Evolutionary conservation across 2,888 invertebrate genomes (phyloP).

Genomic region (Andrena bicolor): DNA sequence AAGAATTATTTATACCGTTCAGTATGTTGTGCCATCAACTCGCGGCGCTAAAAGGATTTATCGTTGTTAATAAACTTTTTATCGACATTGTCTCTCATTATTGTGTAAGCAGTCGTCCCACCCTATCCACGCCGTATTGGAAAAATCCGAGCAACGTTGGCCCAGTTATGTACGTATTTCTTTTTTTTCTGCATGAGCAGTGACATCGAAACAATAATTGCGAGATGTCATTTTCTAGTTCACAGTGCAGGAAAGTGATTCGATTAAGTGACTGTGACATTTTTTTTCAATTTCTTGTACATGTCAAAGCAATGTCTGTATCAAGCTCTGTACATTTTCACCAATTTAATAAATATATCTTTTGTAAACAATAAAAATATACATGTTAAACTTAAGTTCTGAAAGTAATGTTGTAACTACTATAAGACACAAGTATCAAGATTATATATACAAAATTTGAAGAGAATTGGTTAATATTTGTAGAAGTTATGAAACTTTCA

Average conservation of each 20-base stretch:
- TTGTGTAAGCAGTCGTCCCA: conserved; percentile 24
- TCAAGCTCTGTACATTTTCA: no score
- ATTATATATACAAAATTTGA: no score
- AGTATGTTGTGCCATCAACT: conserved; percentile 30
- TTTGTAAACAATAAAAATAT: no score
- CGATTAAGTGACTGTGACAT: not conserved
- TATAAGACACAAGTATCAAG: no score
- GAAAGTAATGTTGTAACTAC: no score
- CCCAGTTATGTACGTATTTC: not conserved
- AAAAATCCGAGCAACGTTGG: conserved; percentile 15
- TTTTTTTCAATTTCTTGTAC: not conserved
- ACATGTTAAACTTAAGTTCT: no score
- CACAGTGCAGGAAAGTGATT: not conserved
- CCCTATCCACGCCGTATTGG: conserved; percentile 41
- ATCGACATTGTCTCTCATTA: conserved; percentile 51
- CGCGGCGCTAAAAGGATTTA: conserved; percentile 49
- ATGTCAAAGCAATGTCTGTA: not conserved
- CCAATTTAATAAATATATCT: no score
- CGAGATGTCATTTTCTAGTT: not conserved
- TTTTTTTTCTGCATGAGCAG: not conserved
- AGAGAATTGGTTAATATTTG: no score
- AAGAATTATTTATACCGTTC: conserved; percentile 46
- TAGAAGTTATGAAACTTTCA: no score
- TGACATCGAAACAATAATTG: not conserved
- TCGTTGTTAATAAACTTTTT: conserved; percentile 60